Evolutionary conservation across 1,140 invertebrate species (phyloP), one percentile per base, ranked within the genome.

Genomic region (Pseudomyrmex cubaensis): DNA sequence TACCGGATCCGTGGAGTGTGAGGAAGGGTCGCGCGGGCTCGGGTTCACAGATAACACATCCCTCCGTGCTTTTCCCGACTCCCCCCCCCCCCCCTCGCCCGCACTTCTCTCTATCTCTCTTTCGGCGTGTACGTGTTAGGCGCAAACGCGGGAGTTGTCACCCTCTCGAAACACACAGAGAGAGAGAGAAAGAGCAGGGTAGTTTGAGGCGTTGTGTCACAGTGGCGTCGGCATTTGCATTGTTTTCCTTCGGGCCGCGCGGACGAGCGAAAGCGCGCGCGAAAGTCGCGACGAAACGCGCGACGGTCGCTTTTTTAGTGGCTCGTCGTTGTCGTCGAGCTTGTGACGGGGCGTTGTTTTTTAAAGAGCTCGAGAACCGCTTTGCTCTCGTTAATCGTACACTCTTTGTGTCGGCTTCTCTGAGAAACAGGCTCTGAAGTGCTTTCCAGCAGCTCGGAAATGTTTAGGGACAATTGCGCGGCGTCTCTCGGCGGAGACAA

Each of bases 11-110:
- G 85, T 86, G 87, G 85, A 83, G 69, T 80, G 85, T 87, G 88
- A 50, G 72, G 64, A 78, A 66, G 61, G 72, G 82, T 84, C 85
- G 80, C 82, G 80, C 82, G 80, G 75, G 50, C 75, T 89, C 88
- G 92, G 90, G 84, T 91, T 91, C 90, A 87, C 91, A 92, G 92
- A 92, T 92, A 93, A 93, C 91, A 80, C 88, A 66, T 64, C 84
- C 74, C 85, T 72, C 61, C 76, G 54, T 59, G 17, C 61, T 59
- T 67, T 54, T 56, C 63, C 70, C 82, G 54, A 35, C 35, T 35
- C 7, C 35, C 76, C 46, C 82, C 77, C 87, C 83, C 61, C 12
- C 7, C 61, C 0, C 12, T 54, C 25, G 25, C 25, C 25, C 25
- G 3, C 25, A 25, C 25, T 25, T 64, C 83, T 52, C 46, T 75